Conservation (phyloP, 1,140 invertebrate species). For the Brachionus plicatilis region DNA sequence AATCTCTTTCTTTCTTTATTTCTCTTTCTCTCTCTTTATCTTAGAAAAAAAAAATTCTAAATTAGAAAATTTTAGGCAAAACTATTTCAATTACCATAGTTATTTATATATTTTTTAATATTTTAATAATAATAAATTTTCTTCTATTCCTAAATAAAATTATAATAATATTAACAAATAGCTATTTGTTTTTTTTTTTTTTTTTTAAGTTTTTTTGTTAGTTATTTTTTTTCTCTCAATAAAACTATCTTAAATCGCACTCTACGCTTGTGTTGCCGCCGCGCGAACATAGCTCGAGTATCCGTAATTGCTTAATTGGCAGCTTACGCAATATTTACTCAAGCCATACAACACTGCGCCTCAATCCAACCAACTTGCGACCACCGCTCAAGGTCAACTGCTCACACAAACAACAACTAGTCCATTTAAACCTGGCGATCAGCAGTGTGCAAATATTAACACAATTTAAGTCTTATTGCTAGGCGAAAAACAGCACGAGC, state of each 20-base stretch:
- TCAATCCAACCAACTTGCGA: neutral
- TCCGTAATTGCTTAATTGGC: neutral
- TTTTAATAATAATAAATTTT: constrained; percentile 6
- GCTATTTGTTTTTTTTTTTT: neutral
- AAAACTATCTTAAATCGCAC: neutral
- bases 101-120: neutral
- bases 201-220: neutral
- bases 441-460: no score
- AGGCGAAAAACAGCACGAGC: no score
- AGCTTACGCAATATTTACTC: neutral
- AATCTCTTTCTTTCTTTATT: neutral
- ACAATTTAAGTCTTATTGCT: no score
- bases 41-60: neutral
- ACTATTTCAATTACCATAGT: constrained; percentile 32
- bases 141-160: neutral
- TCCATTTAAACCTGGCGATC: no score
- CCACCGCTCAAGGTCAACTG: neutral
- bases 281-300: neutral
- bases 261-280: neutral
- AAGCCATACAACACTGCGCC: neutral
- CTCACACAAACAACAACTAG: no score
- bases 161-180: constrained; percentile 18
- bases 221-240: neutral
- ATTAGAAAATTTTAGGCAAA: neutral
- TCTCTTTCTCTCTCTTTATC: no score